These are phyloP conservation scores for Ephestia elutella DNA, from an alignment of 1,140 invertebrate genomes.

Conservation along the genomic window DNA sequence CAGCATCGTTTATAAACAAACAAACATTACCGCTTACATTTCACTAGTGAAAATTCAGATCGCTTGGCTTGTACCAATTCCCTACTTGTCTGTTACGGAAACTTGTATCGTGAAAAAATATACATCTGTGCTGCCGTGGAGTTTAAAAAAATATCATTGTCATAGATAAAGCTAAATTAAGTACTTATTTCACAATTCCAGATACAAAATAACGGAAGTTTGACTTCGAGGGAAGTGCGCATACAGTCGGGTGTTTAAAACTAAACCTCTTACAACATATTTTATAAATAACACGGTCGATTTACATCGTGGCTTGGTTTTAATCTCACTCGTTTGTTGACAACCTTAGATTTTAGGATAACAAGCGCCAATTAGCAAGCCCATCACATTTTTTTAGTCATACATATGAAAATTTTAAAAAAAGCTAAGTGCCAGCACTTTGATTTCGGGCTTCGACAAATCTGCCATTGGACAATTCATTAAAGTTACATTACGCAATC, in stretches of 20 bases:
- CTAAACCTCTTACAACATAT: slow-evolving; percentile 47
- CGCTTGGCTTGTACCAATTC: slow-evolving; percentile 41
- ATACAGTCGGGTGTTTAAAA: slow-evolving; percentile 47
- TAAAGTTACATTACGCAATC: too few species aligned
- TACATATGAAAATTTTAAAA: too few species aligned
- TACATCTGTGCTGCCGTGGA: slow-evolving; percentile 43
- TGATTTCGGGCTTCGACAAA: too few species aligned
- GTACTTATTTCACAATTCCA: slow-evolving; percentile 45
- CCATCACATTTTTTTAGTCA: not conserved
- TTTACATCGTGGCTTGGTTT: slow-evolving; percentile 22
- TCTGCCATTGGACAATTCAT: too few species aligned
- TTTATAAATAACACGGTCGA: slow-evolving; percentile 39
- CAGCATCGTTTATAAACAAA: slow-evolving; percentile 68
- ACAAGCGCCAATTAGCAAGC: not conserved
- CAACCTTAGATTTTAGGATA: not conserved
- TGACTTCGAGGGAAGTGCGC: slow-evolving; percentile 30
- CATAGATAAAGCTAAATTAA: slow-evolving; percentile 56
- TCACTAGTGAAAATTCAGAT: slow-evolving; percentile 65
- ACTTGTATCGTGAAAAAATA: slow-evolving; percentile 54
- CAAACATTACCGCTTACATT: slow-evolving; percentile 64
- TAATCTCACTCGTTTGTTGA: slow-evolving; percentile 5
- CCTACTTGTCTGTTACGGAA: slow-evolving; percentile 19
- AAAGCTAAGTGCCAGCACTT: too few species aligned
- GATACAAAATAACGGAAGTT: slow-evolving; percentile 32
- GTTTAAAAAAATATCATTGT: slow-evolving; percentile 38